A percentile compares a stretch with the other conserved stretches of the same genome.
phyloP scores from a whole-genome alignment of 1,140 invertebrate species.

The Carcinoscorpius rotundicauda region DNA sequence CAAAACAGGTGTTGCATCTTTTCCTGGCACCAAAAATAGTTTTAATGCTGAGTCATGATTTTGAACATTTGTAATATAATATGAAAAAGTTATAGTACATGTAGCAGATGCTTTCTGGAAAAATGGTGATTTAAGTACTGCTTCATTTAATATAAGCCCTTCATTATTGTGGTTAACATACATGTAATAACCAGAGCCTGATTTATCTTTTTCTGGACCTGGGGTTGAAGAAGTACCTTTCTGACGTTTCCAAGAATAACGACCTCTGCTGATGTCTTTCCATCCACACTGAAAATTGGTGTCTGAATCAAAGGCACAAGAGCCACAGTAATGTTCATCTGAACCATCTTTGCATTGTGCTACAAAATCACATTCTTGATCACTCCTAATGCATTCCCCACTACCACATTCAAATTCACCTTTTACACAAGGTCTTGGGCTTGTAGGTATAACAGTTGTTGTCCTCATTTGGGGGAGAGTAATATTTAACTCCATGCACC shows the following conservation, averaged over 20 bases:
- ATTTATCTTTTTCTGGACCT: slow-evolving; percentile 11
- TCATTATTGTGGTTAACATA: slow-evolving; percentile 9
- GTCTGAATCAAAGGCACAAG: slow-evolving; percentile 15
- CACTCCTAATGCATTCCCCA: slow-evolving; percentile 53
- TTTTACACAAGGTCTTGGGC: slow-evolving; percentile 4
- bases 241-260: slow-evolving; percentile 12
- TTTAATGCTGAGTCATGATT: slow-evolving; percentile 11
- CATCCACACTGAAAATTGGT: slow-evolving; percentile 19
- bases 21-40: slow-evolving; percentile 2
- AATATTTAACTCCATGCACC: slow-evolving; percentile 17
- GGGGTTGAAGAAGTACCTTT: slow-evolving; percentile 6
- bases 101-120: slow-evolving; percentile 7
- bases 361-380: slow-evolving; percentile 20
- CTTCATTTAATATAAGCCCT: slow-evolving; percentile 7
- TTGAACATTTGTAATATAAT: slow-evolving; percentile 12
- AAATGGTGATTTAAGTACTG: slow-evolving; percentile 7
- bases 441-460: slow-evolving; percentile 1
- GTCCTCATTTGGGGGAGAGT: slow-evolving; percentile 11
- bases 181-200: slow-evolving; percentile 15
- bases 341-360: slow-evolving; percentile 16
- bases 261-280: slow-evolving; percentile 10
- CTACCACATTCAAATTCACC: slow-evolving; percentile 63
- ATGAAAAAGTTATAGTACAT: slow-evolving; percentile 16
- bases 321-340: slow-evolving; percentile 20
- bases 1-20: slow-evolving; percentile 3